Conservation (phyloP, 37 sponge, comb jelly and placozoan genomes). For the Beroe forskalii region DNA sequence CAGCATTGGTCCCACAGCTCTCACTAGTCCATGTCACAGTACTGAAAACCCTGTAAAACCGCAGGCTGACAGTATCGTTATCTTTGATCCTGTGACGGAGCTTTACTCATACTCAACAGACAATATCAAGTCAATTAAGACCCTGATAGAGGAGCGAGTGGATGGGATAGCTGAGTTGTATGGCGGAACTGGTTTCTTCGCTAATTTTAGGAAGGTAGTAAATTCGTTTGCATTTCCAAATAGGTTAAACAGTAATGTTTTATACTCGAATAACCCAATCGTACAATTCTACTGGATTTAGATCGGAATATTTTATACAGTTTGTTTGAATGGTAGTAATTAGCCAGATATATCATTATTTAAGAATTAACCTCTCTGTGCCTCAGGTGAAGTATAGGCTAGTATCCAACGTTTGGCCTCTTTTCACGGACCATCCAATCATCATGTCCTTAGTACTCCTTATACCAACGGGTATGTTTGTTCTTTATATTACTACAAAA, state of each 20-base stretch:
- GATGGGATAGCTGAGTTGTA: not conserved
- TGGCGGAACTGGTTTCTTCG: constrained; percentile 54
- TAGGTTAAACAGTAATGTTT: too few relatives aligned
- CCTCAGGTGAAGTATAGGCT: constrained; percentile 33
- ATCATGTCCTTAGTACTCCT: constrained; percentile 7
- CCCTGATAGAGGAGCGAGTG: not conserved
- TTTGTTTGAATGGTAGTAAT: too few relatives aligned
- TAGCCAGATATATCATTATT: too few relatives aligned
- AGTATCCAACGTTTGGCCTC: constrained; percentile 39
- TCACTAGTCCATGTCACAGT: too few relatives aligned
- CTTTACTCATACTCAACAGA: constrained; percentile 10
- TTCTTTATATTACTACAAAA: too few relatives aligned
- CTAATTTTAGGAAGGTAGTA: not conserved
- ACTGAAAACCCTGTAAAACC: too few relatives aligned
- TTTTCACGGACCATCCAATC: constrained; percentile 38
- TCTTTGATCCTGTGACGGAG: constrained; percentile 36
- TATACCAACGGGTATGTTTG: constrained; percentile 19
- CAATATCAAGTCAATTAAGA: not conserved
- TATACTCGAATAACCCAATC: too few relatives aligned
- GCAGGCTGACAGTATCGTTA: not conserved
- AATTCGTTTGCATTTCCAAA: too few relatives aligned
- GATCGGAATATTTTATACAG: too few relatives aligned
- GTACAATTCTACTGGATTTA: too few relatives aligned
- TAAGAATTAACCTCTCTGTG: too few relatives aligned
- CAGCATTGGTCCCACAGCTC: not conserved